Evolutionary conservation across 2,888 invertebrate genomes (phyloP), one percentile per base, ranked within the genome.

Genomic region (Eucriotettix oculatus): DNA sequence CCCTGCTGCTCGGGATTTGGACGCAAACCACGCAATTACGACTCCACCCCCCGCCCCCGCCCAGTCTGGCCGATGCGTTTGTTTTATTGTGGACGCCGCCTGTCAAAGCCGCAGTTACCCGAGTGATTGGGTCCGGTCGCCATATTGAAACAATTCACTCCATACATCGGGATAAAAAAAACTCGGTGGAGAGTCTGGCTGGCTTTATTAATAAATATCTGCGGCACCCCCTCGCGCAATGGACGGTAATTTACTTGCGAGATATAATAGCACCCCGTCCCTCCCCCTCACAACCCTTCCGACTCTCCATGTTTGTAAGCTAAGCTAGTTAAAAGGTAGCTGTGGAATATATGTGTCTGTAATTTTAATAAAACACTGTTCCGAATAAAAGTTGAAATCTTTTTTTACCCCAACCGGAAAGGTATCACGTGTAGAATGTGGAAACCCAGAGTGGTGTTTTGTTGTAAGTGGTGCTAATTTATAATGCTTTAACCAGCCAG

Each of bases 61-160:
- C 59, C 42, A 52, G n/a, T 16, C 58, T 53, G 41, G 10, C 40
- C 17, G 44, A 5, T 44, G 43, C 57, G n/a, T 44, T 10, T 12
- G 48, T 16, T 56, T 10, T 16, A 52, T 16, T 10, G 16, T 16
- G 16, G 12, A 16, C 54, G 29, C 9, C 1, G 12, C 10, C 54
- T 1, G 17, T 29, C 54, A 16, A 29, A 12, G 16, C 54, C 29
- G 16, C 5, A 29, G 29, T 29, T 29, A 29, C 29, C 29, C 29
- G 29, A 29, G 29, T 29, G 29, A 29, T 29, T 29, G 29, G 29
- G 29, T 14, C 16, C 52, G 52, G 16, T n/a, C 10, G 17, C 58
- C 63, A 61, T 60, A 60, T 63, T 61, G 60, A 57, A 56, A 59
- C 63, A 63, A 63, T 63, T 63, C 59, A 60, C 44, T 60, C 54